phyloP scores from a whole-genome alignment of 2,113 vertebrate genomes.

The Glaucidium brasilianum region DNA sequence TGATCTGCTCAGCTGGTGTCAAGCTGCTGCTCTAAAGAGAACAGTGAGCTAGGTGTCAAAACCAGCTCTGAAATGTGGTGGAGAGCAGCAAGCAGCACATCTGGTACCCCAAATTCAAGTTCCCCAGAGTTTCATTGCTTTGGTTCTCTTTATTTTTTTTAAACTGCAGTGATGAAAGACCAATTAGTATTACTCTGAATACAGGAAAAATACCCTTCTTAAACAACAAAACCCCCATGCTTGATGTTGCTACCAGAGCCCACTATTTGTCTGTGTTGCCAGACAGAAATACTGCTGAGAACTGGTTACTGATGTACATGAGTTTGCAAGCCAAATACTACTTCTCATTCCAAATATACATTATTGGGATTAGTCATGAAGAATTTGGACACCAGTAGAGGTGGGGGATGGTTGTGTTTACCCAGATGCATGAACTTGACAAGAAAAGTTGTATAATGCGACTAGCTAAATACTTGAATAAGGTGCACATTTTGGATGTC shows the following conservation, averaged over 20 bases:
- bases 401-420: not conserved
- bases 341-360: not conserved
- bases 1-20: not conserved
- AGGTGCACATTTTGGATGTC: not conserved
- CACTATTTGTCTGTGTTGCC: not conserved
- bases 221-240: not conserved
- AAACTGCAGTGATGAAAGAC: not conserved
- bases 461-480: not conserved
- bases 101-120: not conserved
- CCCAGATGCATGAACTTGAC: not conserved
- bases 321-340: not conserved
- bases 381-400: not conserved
- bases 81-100: not conserved
- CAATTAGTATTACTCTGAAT: not conserved
- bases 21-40: not conserved
- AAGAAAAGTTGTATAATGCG: not conserved
- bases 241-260: not conserved
- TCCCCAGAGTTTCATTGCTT: not conserved
- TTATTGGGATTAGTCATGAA: not conserved
- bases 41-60: not conserved
- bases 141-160: not conserved
- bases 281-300: not conserved
- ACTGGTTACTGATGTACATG: not conserved
- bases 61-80: not conserved
- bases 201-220: accelerated